Evolutionary conservation across 2,797 vertebrate genomes (phyloP), one percentile per base, ranked within the genome.

Genomic region (Xerus rutilus): DNA sequence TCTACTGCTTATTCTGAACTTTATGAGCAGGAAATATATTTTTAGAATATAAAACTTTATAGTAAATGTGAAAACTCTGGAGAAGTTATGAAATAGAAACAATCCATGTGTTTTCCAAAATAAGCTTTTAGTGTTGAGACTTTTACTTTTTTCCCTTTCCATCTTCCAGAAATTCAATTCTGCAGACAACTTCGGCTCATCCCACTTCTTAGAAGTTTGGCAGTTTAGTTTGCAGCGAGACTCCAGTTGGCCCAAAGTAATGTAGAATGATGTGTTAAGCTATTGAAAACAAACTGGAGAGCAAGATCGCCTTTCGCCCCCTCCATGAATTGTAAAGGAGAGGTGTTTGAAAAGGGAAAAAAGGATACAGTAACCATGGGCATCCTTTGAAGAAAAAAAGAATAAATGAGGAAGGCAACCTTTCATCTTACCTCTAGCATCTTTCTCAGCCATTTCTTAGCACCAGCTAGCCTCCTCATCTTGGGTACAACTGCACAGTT

Each of bases 271-370:
- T 45, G 23, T 62, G 43, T 5, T 86, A 77, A 92, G 20, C 84
- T 64, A 23, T 87, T 43, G 82, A 89, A 89, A 88, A 77, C 23
- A 67, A 78, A 74, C 17, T 32, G 18, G 86, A 57, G 21, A 62
- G 52, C 21, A 21, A 4, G 14, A 52, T 3, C 64, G 20, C 45
- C 39, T 23, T 15, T 94, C 88, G 30, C 65, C 17, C 62, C 57
- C 83, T 96, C 47, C 47, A 67, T 87, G 72, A 95, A 14, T 57
- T 79, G 72, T 57, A 91, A 93, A 95, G 32, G 77, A 17, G 45
- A 81, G 7, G 18, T 47, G 39, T 84, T 93, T 89, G 72, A 69
- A 85, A 91, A 91, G 39, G 92, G 7, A 72, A 86, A 86, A 78
- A 86, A 57, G 7, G 6, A 69, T 89, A 32, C 1, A 30, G 52